phyloP scores from a whole-genome alignment of 2,888 invertebrate genomes.

The Polyommatus iphigenia region DNA sequence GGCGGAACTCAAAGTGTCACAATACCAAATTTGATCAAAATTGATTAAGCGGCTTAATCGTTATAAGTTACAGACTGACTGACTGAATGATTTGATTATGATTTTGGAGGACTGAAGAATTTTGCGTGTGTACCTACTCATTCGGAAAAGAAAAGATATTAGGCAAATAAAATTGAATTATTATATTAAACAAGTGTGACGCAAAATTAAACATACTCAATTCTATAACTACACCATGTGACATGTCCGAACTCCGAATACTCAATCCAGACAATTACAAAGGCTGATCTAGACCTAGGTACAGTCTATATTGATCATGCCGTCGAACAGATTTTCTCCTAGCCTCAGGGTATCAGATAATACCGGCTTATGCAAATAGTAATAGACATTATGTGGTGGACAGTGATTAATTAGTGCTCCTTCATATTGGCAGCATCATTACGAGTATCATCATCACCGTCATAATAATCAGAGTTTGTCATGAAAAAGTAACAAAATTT shows the following conservation, averaged over 20 bases:
- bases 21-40: too few species aligned
- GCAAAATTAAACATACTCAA: not conserved
- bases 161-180: not conserved
- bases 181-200: not conserved
- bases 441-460: not conserved
- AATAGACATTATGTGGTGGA: conserved; percentile 15
- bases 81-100: too few species aligned
- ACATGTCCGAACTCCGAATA: not conserved
- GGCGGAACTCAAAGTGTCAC: too few species aligned
- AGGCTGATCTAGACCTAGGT: not conserved
- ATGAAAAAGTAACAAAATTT: too few species aligned
- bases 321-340: conserved; percentile 1
- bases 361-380: conserved; percentile 15
- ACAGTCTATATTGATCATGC: not conserved
- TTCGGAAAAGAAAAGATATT: too few species aligned
- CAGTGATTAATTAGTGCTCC: conserved; percentile 2
- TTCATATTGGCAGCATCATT: not conserved
- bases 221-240: not conserved
- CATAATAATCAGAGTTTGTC: too few species aligned
- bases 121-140: too few species aligned
- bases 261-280: not conserved
- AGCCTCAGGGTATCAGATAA: not conserved
- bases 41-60: too few species aligned
- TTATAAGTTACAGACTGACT: too few species aligned
- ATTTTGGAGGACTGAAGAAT: too few species aligned